Evolutionary conservation across 2,888 invertebrate genomes (phyloP).

Genomic region (Leptopilina drosophilae): DNA sequence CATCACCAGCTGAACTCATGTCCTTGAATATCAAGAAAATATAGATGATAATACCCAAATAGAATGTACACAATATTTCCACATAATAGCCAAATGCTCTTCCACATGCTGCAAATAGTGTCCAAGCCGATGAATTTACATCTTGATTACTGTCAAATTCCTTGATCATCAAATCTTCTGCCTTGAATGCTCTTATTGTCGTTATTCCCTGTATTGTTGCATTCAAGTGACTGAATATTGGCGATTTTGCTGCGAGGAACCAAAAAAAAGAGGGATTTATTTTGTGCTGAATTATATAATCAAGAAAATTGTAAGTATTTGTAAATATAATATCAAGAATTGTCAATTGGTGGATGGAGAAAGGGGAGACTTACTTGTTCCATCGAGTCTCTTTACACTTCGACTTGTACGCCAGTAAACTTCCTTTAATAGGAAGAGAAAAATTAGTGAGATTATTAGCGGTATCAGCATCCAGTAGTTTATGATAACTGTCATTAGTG

Average conservation of each 20-base stretch:
- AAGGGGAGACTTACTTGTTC: slow-evolving; percentile 82
- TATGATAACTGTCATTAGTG: slow-evolving; percentile 84
- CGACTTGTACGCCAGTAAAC: slow-evolving; percentile 89
- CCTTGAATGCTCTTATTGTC: slow-evolving; percentile 90
- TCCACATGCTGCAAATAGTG: slow-evolving; percentile 82
- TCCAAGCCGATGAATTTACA: slow-evolving; percentile 83
- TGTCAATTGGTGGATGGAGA: neutral
- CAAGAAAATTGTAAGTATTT: too few relatives aligned
- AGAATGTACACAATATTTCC: slow-evolving; percentile 81
- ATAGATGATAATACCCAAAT: slow-evolving; percentile 81
- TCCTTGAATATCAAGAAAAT: slow-evolving; percentile 79
- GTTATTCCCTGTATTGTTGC: slow-evolving; percentile 93
- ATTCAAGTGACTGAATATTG: slow-evolving; percentile 94
- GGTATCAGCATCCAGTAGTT: slow-evolving; percentile 86
- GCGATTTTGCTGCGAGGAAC: slow-evolving; percentile 87
- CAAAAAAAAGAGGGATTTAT: slow-evolving; percentile 41
- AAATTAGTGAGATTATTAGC: slow-evolving; percentile 82
- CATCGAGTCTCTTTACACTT: slow-evolving; percentile 88
- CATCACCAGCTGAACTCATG: slow-evolving; percentile 75
- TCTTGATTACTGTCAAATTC: slow-evolving; percentile 81
- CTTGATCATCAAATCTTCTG: slow-evolving; percentile 82
- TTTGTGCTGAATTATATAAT: too few relatives aligned
- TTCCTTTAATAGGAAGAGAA: slow-evolving; percentile 85
- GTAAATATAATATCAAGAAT: too few relatives aligned
- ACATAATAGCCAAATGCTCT: slow-evolving; percentile 83